phyloP scores from a whole-genome alignment of 1,140 invertebrate genomes.

The Lutraria rhynchaena region DNA sequence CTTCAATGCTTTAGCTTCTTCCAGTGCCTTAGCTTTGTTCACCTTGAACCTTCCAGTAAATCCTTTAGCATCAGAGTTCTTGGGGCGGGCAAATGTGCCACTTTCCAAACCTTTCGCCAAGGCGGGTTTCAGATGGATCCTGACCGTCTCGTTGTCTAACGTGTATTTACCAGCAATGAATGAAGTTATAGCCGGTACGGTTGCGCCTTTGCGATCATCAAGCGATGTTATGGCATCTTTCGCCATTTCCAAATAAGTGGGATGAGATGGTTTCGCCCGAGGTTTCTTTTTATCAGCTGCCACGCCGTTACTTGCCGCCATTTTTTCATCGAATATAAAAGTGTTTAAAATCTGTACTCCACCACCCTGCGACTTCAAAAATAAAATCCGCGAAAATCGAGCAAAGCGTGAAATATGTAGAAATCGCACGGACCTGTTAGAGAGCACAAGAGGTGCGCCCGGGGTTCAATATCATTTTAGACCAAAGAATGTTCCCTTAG shows the following conservation, averaged over 20 bases:
- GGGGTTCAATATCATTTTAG: background rate
- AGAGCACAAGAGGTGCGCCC: conserved; percentile 30
- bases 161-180: conserved; percentile 46
- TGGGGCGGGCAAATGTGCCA: conserved; percentile 44
- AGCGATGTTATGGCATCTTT: conserved; percentile 46
- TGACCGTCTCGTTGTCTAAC: conserved; percentile 28
- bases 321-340: background rate
- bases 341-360: background rate
- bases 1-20: conserved; percentile 48
- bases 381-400: conserved; percentile 31
- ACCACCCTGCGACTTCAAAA: background rate
- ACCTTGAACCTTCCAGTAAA: conserved; percentile 49
- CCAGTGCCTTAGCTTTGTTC: conserved; percentile 28
- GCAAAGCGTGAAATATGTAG: background rate
- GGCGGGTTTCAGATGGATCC: conserved; percentile 47
- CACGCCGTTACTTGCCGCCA: conserved; percentile 22
- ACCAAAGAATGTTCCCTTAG: no score
- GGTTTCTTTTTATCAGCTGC: conserved; percentile 14
- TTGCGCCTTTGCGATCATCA: conserved; percentile 37
- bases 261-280: conserved; percentile 37
- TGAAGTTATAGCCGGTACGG: conserved; percentile 31
- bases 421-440: conserved; percentile 39
- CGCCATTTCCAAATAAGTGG: conserved; percentile 48
- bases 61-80: conserved; percentile 54
- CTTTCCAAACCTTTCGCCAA: conserved; percentile 44